Evolutionary conservation across 2,888 invertebrate species (phyloP), one percentile per base, ranked within the genome.

Genomic region (Lottia gigantea): DNA sequence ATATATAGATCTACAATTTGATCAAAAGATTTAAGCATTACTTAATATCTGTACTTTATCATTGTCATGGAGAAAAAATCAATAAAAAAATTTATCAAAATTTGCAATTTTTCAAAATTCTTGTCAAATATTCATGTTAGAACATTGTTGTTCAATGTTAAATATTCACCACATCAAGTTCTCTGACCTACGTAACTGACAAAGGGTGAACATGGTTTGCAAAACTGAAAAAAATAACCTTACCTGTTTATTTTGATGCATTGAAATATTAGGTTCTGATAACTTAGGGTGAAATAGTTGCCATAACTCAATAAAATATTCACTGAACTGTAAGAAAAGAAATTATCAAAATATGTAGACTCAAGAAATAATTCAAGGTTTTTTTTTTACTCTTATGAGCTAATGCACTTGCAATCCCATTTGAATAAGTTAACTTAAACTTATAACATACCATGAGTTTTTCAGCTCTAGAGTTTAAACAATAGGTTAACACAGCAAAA

Each of bases 271-370:
- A 0, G 97, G 97, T 90, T 97, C 97, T 14, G 96, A 95, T 75
- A 97, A 91, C 82, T 95, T 94, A 1, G 97, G 96, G 91, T 97
- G 96, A 89, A 97, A 97, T 71, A 97, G 90, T 80, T 95, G 95
- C 97, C 97, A 97, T 61, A 97, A 90, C 84, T 96, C 95, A 82
- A 93, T 91, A 90, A 96, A 94, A 89, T 94, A 95, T 80, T 94
- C 94, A n/a, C 95, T 95, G 89, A 97, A 95, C 95, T 96, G 90
- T 1, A 91, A 90, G 68, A 63, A 64, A 68, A 31, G 46, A 70
- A 26, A 40, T 6, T 11, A 40, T 8, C 40, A 40, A 40, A 12
- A 46, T 12, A 11, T 23, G 12, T 55, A 2, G 11, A 55, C 23
- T 55, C 7, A 55, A 55, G 19, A 11, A 55, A 23, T n/a, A n/a